phyloP scores from a whole-genome alignment of 2,797 vertebrate genomes.

The Acipenser transmontanus region DNA sequence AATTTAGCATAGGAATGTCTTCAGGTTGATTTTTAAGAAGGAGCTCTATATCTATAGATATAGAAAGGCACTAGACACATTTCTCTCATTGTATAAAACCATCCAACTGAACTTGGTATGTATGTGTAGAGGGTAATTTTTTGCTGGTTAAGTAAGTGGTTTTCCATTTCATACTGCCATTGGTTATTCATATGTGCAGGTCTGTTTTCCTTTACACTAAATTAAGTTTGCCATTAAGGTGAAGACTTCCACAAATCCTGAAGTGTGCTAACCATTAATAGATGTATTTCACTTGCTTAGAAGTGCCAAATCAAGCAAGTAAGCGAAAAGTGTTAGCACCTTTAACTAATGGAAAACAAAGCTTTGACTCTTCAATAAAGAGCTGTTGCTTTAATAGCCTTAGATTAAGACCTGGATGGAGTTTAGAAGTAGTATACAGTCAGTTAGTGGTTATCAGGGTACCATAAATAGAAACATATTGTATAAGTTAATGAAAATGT shows the following conservation, averaged over 20 bases:
- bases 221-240: slow-evolving; percentile 10
- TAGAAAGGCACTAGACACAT: slow-evolving; percentile 35
- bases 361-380: no score
- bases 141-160: slow-evolving; percentile 6
- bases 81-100: slow-evolving; percentile 41
- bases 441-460: no score
- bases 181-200: slow-evolving; percentile 40
- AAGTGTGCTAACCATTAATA: slow-evolving; percentile 15
- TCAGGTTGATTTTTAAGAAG: slow-evolving; percentile 33
- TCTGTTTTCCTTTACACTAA: background rate
- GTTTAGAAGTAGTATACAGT: no score
- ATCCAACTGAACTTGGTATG: slow-evolving; percentile 40
- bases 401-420: no score
- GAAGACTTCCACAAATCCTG: background rate
- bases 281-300: background rate
- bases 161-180: slow-evolving; percentile 15
- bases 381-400: no score
- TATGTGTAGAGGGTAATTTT: slow-evolving; percentile 16
- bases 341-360: slow-evolving; percentile 4
- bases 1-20: slow-evolving; percentile 57
- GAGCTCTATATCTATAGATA: slow-evolving; percentile 35
- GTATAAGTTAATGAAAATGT: no score
- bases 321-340: background rate
- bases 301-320: background rate
- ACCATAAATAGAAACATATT: no score